A percentile compares a stretch with the other conserved stretches of the same genome.
These are phyloP conservation scores for Phycodurus eques DNA, from an alignment of 2,113 vertebrate genomes.

Conservation along the genomic window DNA sequence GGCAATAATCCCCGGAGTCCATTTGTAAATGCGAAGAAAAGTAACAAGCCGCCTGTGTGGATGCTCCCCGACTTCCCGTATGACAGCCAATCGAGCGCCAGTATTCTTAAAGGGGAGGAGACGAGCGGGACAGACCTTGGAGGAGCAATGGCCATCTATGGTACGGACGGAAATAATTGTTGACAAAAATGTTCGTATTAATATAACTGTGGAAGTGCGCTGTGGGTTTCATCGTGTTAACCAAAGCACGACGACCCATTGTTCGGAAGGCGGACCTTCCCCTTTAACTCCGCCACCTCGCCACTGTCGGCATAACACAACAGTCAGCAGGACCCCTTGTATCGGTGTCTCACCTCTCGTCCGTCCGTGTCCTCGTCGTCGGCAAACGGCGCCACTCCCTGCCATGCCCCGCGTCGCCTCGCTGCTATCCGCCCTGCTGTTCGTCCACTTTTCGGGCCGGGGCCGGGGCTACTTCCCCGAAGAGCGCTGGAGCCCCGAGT, in stretches of 20 bases:
- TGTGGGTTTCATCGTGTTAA: background rate
- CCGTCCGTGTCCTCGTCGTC: conserved; percentile 27
- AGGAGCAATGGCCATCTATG: background rate
- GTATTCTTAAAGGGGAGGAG: conserved; percentile 58
- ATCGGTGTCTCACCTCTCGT: background rate
- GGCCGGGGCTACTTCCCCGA: conserved; percentile 80
- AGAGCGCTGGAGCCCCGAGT: conserved; percentile 86
- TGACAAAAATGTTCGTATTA: background rate
- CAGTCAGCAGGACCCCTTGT: conserved; percentile 36
- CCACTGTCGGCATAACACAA: conserved; percentile 55
- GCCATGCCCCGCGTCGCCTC: conserved; percentile 62
- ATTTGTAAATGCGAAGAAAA: too few species aligned
- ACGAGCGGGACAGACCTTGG: too few species aligned
- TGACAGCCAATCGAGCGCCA: background rate
- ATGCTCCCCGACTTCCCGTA: conserved; percentile 12
- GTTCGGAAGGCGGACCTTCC: conserved; percentile 10
- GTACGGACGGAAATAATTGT: background rate
- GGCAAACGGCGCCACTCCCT: conserved; percentile 20
- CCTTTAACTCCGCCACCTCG: conserved; percentile 54
- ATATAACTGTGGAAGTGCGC: background rate
- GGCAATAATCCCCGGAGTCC: too few species aligned
- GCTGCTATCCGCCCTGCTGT: conserved; percentile 58
- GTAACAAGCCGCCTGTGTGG: background rate
- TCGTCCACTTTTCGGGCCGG: conserved; percentile 55
- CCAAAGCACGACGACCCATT: background rate